Evolutionary conservation across 2,797 vertebrate genomes (phyloP).

Genomic region (Hypotaenidia okinawae): DNA sequence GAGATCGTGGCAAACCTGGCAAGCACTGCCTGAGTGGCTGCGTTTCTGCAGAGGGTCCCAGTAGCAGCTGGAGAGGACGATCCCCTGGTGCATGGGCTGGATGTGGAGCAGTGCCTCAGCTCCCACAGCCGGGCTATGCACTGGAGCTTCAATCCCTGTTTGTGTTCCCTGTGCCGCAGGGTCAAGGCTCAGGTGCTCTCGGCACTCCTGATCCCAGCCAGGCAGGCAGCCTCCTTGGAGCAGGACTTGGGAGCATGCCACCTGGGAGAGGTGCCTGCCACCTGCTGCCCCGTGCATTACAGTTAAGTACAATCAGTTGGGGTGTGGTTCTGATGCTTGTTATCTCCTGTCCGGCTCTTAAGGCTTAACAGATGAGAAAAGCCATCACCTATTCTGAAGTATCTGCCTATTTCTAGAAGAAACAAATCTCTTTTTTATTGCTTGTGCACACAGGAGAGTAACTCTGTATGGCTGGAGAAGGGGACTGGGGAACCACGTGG

Average conservation of each 20-base stretch:
- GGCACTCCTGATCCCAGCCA: background rate
- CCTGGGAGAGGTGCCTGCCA: background rate
- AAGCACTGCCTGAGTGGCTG: background rate
- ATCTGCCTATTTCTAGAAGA: background rate
- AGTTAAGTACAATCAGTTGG: background rate
- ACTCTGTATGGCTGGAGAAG: background rate
- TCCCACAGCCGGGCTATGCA: background rate
- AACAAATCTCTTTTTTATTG: background rate
- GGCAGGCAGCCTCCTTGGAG: background rate
- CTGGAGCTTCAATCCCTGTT: background rate
- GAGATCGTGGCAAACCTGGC: background rate
- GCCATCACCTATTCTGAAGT: background rate
- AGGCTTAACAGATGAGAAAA: background rate
- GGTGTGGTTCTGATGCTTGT: background rate
- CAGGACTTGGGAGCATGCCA: background rate
- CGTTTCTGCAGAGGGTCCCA: background rate
- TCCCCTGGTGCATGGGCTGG: background rate
- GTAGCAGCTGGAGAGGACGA: background rate
- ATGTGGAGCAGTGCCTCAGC: background rate
- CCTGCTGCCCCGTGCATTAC: background rate
- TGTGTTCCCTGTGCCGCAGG: background rate
- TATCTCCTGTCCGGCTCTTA: background rate
- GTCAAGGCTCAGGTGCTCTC: background rate
- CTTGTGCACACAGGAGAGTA: background rate
- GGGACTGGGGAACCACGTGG: accelerated